A percentile compares a stretch with the other conserved stretches of the same genome.
Conservation (phyloP, 2,113 vertebrate species). For the Azemiops feae region DNA sequence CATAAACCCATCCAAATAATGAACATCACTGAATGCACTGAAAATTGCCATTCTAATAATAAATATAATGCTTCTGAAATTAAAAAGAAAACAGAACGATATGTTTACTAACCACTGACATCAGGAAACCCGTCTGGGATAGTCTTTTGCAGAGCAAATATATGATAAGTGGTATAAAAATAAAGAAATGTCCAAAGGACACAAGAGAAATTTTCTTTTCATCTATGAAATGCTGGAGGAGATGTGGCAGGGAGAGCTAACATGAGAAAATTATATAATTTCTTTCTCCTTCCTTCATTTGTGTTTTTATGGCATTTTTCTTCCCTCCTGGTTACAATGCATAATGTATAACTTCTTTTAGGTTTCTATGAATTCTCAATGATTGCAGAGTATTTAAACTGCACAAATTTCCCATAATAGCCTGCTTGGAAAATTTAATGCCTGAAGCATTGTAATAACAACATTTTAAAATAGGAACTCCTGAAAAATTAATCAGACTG, state of each 20-base stretch:
- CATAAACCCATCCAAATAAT: background rate
- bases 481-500: slow-evolving; percentile 51
- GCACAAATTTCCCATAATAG: slow-evolving; percentile 53
- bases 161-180: background rate
- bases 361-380: slow-evolving; percentile 51
- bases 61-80: background rate
- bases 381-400: slow-evolving; percentile 45
- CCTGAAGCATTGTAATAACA: slow-evolving; percentile 55
- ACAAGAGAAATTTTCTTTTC: background rate
- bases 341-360: slow-evolving; percentile 50
- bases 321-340: slow-evolving; percentile 26
- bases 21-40: background rate
- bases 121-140: background rate
- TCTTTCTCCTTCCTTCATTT: slow-evolving; percentile 1
- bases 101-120: background rate
- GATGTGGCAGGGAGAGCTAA: background rate
- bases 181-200: background rate
- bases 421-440: slow-evolving; percentile 56
- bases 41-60: background rate
- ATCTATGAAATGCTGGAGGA: background rate
- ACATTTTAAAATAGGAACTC: slow-evolving; percentile 52
- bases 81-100: background rate
- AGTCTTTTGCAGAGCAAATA: background rate
- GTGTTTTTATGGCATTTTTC: background rate
- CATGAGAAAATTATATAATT: background rate